Evolutionary conservation across 2,888 invertebrate species (phyloP).

Genomic region (Hydroisotoma schaefferi): DNA sequence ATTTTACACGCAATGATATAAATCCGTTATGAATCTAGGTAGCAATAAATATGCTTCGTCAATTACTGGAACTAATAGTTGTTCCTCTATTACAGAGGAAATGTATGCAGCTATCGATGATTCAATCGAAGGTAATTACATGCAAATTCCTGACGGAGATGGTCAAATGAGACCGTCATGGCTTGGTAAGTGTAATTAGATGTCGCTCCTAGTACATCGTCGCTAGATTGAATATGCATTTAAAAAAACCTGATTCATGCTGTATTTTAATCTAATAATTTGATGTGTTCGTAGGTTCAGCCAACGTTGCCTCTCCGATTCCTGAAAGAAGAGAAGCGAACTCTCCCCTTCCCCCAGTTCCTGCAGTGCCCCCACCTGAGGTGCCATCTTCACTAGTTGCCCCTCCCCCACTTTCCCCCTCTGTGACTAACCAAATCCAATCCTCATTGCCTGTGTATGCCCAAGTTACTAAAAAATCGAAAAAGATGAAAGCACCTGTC

Average conservation of each 20-base stretch:
- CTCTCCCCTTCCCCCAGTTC: constrained; percentile 80
- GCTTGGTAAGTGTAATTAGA: constrained; percentile 24
- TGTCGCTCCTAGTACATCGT: too few relatives aligned
- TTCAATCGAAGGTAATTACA: constrained; percentile 57
- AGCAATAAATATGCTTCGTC: constrained; percentile 2
- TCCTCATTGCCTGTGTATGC: constrained; percentile 65
- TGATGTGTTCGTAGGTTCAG: constrained; percentile 56
- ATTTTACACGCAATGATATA: neutral
- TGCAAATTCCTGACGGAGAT: constrained; percentile 41
- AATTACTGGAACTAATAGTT: neutral
- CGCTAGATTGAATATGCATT: too few relatives aligned
- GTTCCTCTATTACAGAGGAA: constrained; percentile 62
- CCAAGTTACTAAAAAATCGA: constrained; percentile 70
- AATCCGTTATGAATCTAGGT: neutral
- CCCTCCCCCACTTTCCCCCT: constrained; percentile 7
- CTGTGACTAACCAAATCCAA: constrained; percentile 2
- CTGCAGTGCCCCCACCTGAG: constrained; percentile 54
- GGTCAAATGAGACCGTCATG: constrained; percentile 34
- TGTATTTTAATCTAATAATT: too few relatives aligned
- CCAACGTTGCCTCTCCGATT: constrained; percentile 78
- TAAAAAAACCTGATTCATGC: too few relatives aligned
- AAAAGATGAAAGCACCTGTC: constrained; percentile 42
- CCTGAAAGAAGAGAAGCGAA: constrained; percentile 87
- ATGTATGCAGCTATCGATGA: constrained; percentile 89
- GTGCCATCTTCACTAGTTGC: constrained; percentile 18